Conservation (phyloP, 2,888 invertebrate species). For the Cryptocephalus primarius region DNA sequence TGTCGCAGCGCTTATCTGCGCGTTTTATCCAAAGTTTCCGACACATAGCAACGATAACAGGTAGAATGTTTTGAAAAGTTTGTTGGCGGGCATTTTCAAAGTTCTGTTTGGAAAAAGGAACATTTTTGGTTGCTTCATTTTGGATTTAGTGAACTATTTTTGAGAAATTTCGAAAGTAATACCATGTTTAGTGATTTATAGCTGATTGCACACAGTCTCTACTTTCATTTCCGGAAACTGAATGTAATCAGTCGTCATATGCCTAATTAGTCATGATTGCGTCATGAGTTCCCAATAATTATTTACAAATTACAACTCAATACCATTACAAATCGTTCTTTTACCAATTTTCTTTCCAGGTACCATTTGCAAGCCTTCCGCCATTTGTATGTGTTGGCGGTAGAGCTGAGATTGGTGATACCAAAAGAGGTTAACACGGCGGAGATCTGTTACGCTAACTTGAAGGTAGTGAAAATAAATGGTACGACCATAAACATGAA, state of each 20-base stretch:
- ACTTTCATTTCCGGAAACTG: too few species aligned
- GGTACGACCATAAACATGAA: conserved; percentile 38
- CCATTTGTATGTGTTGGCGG: conserved; percentile 90
- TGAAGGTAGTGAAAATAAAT: conserved; percentile 47
- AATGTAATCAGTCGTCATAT: too few species aligned
- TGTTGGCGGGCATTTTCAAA: conserved; percentile 1
- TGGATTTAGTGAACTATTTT: too few species aligned
- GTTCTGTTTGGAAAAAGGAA: not conserved
- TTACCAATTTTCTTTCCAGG: conserved; percentile 38
- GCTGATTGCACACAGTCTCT: too few species aligned
- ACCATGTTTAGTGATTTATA: too few species aligned
- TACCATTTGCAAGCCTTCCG: conserved; percentile 96
- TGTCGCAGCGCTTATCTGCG: conserved; percentile 81
- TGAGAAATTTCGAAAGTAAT: too few species aligned
- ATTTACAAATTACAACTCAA: too few species aligned
- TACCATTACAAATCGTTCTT: too few species aligned
- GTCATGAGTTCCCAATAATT: too few species aligned
- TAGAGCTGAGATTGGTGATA: conserved; percentile 78
- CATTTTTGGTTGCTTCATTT: not conserved
- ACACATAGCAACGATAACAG: conserved; percentile 94
- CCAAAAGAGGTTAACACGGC: conserved; percentile 77
- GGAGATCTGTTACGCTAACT: conserved; percentile 70
- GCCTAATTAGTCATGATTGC: too few species aligned
- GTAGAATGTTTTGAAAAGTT: conserved; percentile 34
- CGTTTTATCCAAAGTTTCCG: conserved; percentile 95